Base-by-base conservation (phyloP, 2,113 vertebrate genomes). In the Campylomormyrus tamandua region DNA sequence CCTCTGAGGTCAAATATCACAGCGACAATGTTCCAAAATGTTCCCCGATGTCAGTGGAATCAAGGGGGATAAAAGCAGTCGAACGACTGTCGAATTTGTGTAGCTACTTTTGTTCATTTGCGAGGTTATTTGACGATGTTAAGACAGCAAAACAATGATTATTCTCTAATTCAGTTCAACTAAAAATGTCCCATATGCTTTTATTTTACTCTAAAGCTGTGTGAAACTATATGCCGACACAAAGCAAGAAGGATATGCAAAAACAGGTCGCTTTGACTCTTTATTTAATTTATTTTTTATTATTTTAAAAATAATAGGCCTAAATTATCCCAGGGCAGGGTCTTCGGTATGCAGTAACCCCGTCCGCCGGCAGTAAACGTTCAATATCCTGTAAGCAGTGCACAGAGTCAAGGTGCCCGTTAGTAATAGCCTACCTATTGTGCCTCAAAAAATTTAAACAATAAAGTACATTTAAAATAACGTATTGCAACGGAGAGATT, bases 281-380 rank as follows among this genome's bases (percentile, higher is more conserved):
- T 45, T 31, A 45, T 24, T 21, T 45, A 31, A 70, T 80, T 80
- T 80, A 42, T 42, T 39, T 39, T 39, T 39, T 42, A 77, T 39
- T 77, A 6, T 13, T 77, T 35, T 0, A 9, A 27, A 66, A 66
- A 83, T 95, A 46, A 56, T 56, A 56, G 19, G 53, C 53, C 53
- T 21, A 56, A 21, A n/a, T 62, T n/a, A n/a, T 9, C 35, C 10
- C 42, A 45, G 87, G 62, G n/a, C 46, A 27, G 62, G 45, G 11
- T 70, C 11, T 48, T 31, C 42, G 62, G 58, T 19, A 7, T 56
- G 19, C 45, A 88, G 24, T 62, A 46, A 88, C 45, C 87, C 45
- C 66, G 62, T n/a, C 24, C 66, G 13, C 48, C 62, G 45, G 21
- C 45, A 77, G 62, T 39, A 89, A 74, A 49, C 31, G 24, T 46